phyloP scores from a whole-genome alignment of 2,113 vertebrate genomes.

The Heterotilapia buettikoferi region DNA sequence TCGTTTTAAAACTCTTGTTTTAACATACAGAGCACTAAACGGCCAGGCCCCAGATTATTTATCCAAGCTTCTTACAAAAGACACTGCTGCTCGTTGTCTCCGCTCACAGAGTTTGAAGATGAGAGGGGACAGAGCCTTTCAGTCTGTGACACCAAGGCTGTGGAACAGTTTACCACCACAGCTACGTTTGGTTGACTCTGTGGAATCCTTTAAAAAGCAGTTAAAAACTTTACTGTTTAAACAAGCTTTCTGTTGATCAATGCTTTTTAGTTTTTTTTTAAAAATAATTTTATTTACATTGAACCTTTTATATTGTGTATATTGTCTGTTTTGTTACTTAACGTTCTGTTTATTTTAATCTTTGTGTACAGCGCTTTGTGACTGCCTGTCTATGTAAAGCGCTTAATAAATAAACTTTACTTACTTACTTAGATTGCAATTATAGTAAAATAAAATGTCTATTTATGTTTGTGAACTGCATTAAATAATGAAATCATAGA shows the following conservation, averaged over 20 bases:
- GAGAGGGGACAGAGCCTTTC: background rate
- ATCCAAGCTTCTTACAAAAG: fast-evolving
- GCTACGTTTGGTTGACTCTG: background rate
- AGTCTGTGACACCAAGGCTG: background rate
- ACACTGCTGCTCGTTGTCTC: fast-evolving
- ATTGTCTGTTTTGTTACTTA: background rate
- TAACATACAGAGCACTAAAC: background rate
- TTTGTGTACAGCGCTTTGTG: background rate
- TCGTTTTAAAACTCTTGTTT: background rate
- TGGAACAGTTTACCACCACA: background rate
- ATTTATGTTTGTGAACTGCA: background rate
- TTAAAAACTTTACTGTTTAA: background rate
- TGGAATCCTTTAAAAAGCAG: fast-evolving
- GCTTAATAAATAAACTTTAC: background rate
- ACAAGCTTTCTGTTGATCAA: background rate
- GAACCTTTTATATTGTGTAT: background rate
- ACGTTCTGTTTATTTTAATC: background rate
- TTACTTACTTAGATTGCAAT: background rate
- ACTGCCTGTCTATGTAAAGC: background rate
- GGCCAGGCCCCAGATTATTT: fast-evolving
- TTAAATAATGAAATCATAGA: background rate
- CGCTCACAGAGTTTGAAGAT: background rate
- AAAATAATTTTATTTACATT: background rate
- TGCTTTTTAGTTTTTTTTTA: background rate
- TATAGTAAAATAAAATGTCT: background rate